A percentile compares a stretch with the other conserved stretches of the same genome.
Conservation (phyloP, 1,140 invertebrate species). For the Phthorimaea operculella region DNA sequence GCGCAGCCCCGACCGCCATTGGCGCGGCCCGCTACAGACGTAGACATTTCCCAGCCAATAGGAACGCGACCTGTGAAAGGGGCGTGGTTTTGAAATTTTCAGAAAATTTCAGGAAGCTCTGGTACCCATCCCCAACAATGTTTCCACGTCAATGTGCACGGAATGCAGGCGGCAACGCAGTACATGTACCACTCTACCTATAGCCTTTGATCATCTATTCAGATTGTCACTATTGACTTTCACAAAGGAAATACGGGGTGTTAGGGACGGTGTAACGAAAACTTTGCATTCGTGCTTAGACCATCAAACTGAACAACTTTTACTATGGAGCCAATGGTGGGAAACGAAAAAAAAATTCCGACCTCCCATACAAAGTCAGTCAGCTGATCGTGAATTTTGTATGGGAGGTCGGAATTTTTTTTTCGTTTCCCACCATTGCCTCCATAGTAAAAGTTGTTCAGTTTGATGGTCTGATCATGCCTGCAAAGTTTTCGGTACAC, state of each 20-base stretch:
- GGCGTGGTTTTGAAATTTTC: conserved; percentile 60
- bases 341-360: too few species aligned
- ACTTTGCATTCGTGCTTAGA: too few species aligned
- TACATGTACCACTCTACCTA: background rate
- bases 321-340: too few species aligned
- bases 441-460: too few species aligned
- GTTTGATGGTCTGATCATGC: too few species aligned
- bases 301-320: too few species aligned
- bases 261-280: too few species aligned
- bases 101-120: conserved; percentile 58
- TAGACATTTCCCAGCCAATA: conserved; percentile 42
- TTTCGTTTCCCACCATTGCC: too few species aligned
- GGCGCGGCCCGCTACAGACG: conserved; percentile 39
- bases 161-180: conserved; percentile 1
- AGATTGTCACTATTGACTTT: background rate
- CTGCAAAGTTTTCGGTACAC: too few species aligned
- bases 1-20: conserved; percentile 48
- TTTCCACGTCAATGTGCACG: conserved; percentile 18
- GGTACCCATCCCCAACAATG: conserved; percentile 45
- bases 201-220: background rate
- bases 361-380: too few species aligned
- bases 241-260: background rate
- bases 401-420: too few species aligned
- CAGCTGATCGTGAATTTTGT: too few species aligned
- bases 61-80: conserved; percentile 37